Evolutionary conservation across 2,888 invertebrate genomes (phyloP).

Genomic region (Eupithecia exiguata): DNA sequence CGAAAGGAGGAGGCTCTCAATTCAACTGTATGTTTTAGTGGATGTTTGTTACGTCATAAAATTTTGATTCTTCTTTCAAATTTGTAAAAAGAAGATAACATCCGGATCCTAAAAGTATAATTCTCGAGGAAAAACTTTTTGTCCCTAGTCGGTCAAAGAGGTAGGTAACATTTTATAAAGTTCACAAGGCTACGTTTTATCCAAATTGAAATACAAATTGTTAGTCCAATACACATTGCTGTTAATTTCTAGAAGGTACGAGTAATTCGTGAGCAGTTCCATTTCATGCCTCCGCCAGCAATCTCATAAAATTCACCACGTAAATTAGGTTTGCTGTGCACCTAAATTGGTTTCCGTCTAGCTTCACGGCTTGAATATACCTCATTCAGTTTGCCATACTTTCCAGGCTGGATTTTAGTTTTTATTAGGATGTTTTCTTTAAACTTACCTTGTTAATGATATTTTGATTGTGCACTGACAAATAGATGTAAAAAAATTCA

Average conservation of each 20-base stretch:
- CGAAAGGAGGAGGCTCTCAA: too few relatives aligned
- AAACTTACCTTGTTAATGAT: neutral
- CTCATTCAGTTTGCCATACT: constrained; percentile 26
- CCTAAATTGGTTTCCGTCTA: constrained; percentile 35
- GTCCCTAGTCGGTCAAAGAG: neutral
- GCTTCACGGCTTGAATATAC: constrained; percentile 15
- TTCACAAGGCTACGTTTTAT: neutral
- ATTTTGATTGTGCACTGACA: neutral
- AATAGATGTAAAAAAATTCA: too few relatives aligned
- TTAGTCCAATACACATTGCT: neutral
- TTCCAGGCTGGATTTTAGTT: constrained; percentile 9
- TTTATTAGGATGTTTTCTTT: neutral
- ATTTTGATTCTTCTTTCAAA: too few relatives aligned
- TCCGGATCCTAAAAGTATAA: too few relatives aligned
- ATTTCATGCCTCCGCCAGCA: constrained; percentile 12
- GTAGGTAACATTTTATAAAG: neutral
- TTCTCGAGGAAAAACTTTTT: too few relatives aligned
- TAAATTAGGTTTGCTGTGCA: constrained; percentile 40
- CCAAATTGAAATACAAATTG: neutral
- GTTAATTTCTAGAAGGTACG: neutral
- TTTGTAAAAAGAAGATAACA: too few relatives aligned
- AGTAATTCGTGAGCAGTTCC: neutral
- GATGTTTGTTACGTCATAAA: too few relatives aligned
- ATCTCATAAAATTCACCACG: constrained; percentile 41
- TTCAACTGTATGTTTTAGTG: too few relatives aligned